Conservation (phyloP, 2,113 vertebrate species). For the Xenopus borealis region DNA sequence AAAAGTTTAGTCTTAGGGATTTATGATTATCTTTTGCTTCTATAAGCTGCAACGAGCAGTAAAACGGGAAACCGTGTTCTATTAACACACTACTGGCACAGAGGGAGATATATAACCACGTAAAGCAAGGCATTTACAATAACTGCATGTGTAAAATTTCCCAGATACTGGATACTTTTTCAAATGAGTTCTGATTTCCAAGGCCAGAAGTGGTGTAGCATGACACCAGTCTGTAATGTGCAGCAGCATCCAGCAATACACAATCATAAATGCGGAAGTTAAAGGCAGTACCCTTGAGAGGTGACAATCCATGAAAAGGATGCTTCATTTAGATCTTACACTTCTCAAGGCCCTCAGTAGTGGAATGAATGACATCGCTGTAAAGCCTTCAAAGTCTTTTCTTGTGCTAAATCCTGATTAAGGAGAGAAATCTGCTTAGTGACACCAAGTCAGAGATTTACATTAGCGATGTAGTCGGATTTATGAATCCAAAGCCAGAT, state of each 20-base stretch:
- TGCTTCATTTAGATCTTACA: conserved; percentile 49
- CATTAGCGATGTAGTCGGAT: neutral
- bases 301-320: conserved; percentile 58
- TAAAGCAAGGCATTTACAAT: neutral
- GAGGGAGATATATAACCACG: neutral
- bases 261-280: conserved; percentile 60
- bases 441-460: neutral
- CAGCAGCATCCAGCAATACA: conserved; percentile 61
- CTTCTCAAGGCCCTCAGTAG: conserved; percentile 48
- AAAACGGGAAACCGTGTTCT: too few relatives aligned
- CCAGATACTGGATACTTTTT: conserved; percentile 63
- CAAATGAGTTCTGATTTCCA: conserved; percentile 63
- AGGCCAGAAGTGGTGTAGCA: conserved; percentile 60
- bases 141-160: conserved; percentile 52
- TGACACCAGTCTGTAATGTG: conserved; percentile 53
- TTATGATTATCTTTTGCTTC: too few relatives aligned
- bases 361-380: neutral
- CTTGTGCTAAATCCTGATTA: neutral
- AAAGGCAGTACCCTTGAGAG: conserved; percentile 62
- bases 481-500: neutral
- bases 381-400: neutral
- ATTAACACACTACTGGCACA: neutral
- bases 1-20: too few relatives aligned
- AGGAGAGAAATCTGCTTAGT: neutral
- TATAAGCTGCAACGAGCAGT: too few relatives aligned